These are phyloP conservation scores for Merluccius polli DNA, from an alignment of 2,797 vertebrate species.

Conservation along the genomic window DNA sequence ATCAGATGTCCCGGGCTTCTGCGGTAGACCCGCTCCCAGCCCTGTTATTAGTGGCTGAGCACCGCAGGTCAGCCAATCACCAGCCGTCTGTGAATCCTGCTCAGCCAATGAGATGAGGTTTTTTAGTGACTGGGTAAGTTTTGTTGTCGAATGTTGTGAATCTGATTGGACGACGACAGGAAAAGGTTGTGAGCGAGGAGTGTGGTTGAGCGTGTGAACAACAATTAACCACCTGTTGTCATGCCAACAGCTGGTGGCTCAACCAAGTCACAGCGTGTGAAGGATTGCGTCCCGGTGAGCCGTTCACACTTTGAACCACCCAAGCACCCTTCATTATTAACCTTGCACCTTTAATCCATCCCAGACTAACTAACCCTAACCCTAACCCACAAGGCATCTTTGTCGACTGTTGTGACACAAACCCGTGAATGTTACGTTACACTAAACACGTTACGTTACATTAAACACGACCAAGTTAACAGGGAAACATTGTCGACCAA, in stretches of 20 bases:
- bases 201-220: background rate
- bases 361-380: too few relatives aligned
- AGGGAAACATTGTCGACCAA: too few relatives aligned
- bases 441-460: too few relatives aligned
- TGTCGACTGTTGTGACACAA: background rate
- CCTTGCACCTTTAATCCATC: background rate
- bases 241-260: too few relatives aligned
- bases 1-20: constrained; percentile 60
- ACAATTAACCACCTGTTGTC: too few relatives aligned
- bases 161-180: background rate
- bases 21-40: constrained; percentile 61
- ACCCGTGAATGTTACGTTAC: too few relatives aligned
- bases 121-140: background rate
- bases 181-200: constrained; percentile 8
- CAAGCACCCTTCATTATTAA: background rate
- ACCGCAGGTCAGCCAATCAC: constrained; percentile 50
- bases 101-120: constrained; percentile 26
- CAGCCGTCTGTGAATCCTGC: constrained; percentile 27
- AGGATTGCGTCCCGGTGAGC: background rate
- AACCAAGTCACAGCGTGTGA: too few relatives aligned
- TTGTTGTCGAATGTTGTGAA: background rate
- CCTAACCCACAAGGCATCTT: background rate
- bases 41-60: constrained; percentile 64
- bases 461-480: too few relatives aligned
- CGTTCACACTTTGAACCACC: background rate